Evolutionary conservation across 2,113 vertebrate genomes (phyloP), one percentile per base, ranked within the genome.

Genomic region (Scalopus aquaticus): DNA sequence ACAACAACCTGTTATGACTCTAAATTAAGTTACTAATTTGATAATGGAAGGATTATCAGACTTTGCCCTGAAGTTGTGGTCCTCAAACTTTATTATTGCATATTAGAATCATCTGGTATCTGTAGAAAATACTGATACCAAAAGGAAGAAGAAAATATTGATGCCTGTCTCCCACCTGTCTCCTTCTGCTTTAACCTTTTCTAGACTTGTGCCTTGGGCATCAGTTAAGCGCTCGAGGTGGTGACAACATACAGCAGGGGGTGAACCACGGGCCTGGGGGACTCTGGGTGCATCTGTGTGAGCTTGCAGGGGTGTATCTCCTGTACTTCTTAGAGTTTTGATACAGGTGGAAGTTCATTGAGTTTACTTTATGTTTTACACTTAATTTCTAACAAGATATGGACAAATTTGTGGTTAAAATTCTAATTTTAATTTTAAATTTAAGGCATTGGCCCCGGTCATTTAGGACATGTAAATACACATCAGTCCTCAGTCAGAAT

Each of bases 1-100:
- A 35, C 54, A 76, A 67, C 79, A 24, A 51, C n/a, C n/a, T 42
- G 1, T 62, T 54, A 65, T 58, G 58, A 35, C 60, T 91, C 44
- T 74, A 94, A 35, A 46, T 70, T 72, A 79, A 83, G 79, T 76
- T 79, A 65, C 88, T 83, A 35, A 74, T 90, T 91, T 81, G 54
- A 62, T 72, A 65, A 15, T 81, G 51, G 35, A 32, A 28, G 8
- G 20, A 51, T 56, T 78, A 44, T 42, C 15, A 65, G 69, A 73
- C 73, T 90, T 83, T 65, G 44, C 60, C n/a, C 62, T 44, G 16
- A 42, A 35, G 30, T 19, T n/a, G 65, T 83, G 42, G 16, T 39
- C 65, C 76, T 94, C 60, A 76, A 20, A 70, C 60, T 49, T 92
- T 3, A 17, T 92, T 3, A 17, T 17, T 51, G 49, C 16, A 4